Percentiles rank a stretch among this genome's conserved stretches.
Evolutionary conservation across 2,113 vertebrate genomes (phyloP).

Genomic region (Lampris megalopsis): DNA sequence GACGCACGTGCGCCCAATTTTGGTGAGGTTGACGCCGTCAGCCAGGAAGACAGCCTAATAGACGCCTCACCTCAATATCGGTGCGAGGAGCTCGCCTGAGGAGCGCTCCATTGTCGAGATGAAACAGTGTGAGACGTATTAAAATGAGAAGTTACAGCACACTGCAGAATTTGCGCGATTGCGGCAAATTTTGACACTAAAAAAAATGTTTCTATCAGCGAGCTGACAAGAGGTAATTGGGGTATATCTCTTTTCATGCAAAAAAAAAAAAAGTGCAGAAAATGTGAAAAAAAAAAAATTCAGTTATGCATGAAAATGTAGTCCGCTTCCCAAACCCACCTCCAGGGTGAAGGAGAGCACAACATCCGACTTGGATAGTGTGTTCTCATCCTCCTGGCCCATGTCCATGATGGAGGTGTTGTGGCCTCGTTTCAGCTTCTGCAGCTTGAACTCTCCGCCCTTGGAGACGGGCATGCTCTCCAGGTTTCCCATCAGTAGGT

Average conservation of each 20-base stretch:
- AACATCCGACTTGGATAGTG: conserved; percentile 97
- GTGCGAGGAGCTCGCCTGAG: not conserved
- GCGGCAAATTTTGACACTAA: too few relatives aligned
- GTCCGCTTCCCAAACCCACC: conserved; percentile 74
- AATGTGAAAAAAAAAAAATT: too few relatives aligned
- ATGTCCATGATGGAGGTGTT: conserved; percentile 99
- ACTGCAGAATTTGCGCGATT: too few relatives aligned
- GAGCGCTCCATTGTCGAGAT: not conserved
- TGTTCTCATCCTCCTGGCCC: conserved; percentile 99
- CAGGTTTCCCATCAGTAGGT: conserved; percentile 97
- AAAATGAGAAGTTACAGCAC: too few relatives aligned
- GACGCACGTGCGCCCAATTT: conserved; percentile 19
- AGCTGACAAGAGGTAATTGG: too few relatives aligned
- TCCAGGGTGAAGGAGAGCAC: conserved; percentile 96
- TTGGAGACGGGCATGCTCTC: conserved; percentile 99
- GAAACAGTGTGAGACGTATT: not conserved
- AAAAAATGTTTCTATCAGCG: too few relatives aligned
- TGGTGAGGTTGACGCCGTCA: not conserved
- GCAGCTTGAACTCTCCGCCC: conserved; percentile 98
- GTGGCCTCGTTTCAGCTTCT: conserved; percentile 97
- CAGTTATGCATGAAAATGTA: too few relatives aligned
- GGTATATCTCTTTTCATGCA: too few relatives aligned
- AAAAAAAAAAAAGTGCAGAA: too few relatives aligned
- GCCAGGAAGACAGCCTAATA: not conserved
- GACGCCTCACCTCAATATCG: conserved; percentile 27